Evolutionary conservation across 2,888 invertebrate species (phyloP).

Genomic region (Calephelis perditalis): DNA sequence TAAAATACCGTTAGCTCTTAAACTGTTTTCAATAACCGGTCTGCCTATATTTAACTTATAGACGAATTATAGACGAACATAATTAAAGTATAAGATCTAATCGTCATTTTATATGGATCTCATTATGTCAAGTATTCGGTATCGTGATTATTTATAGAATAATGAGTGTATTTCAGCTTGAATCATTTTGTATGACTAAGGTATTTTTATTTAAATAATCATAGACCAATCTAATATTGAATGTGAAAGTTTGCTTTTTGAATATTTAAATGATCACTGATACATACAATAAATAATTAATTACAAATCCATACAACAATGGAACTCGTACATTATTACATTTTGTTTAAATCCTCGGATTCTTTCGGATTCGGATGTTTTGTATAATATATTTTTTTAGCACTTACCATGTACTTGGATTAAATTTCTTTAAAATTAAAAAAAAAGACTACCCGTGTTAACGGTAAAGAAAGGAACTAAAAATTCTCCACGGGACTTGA

Average conservation of each 20-base stretch:
- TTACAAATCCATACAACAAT: no score
- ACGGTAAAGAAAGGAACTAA: no score
- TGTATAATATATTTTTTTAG: no score
- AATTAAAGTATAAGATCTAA: conserved; percentile 4
- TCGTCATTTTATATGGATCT: conserved; percentile 8
- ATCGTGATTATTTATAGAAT: background rate
- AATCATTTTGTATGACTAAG: conserved; percentile 10
- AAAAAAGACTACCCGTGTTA: no score
- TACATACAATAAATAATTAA: no score
- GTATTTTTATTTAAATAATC: background rate
- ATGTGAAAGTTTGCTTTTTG: background rate
- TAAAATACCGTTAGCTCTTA: background rate
- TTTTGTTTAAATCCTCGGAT: no score
- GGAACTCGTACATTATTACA: no score
- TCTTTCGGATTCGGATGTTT: no score
- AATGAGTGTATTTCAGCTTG: background rate
- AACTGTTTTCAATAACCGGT: conserved; percentile 4
- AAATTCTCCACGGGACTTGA: no score
- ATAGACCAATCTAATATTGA: background rate
- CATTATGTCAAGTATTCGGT: conserved; percentile 6
- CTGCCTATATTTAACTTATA: background rate
- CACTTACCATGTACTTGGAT: no score
- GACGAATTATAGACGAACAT: background rate
- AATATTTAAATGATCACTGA: background rate
- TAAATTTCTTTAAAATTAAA: no score